Conservation (phyloP, 2,888 invertebrate genomes). For the Drosophila tripunctata region DNA sequence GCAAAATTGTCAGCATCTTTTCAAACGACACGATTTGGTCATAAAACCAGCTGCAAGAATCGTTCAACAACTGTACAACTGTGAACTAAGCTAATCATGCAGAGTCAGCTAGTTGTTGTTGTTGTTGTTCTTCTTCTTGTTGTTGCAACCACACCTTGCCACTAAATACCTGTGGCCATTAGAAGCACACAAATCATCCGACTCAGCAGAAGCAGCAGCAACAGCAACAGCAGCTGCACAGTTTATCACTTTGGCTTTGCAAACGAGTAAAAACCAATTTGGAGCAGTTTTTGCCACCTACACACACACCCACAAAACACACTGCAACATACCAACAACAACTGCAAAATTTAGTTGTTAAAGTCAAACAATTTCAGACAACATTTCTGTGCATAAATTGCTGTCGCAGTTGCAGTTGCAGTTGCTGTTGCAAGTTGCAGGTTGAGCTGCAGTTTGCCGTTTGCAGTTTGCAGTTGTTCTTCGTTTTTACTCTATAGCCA, state of each 20-base stretch:
- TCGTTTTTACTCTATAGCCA: constrained; percentile 8
- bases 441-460: neutral
- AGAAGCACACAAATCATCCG: constrained; percentile 65
- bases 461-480: neutral
- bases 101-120: constrained; percentile 6
- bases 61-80: constrained; percentile 25
- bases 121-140: neutral
- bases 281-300: constrained; percentile 59
- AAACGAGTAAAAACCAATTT: constrained; percentile 71
- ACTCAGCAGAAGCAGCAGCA: constrained; percentile 21
- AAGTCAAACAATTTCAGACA: constrained; percentile 78
- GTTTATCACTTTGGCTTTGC: constrained; percentile 62
- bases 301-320: neutral
- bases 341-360: constrained; percentile 78
- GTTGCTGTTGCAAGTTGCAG: constrained; percentile 21
- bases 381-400: constrained; percentile 78
- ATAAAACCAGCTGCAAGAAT: constrained; percentile 52
- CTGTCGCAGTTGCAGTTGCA: constrained; percentile 47
- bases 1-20: constrained; percentile 44
- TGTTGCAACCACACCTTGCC: constrained; percentile 33
- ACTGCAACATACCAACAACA: constrained; percentile 4
- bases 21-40: constrained; percentile 60
- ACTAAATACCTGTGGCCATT: constrained; percentile 65
- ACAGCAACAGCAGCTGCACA: constrained; percentile 64
- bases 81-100: constrained; percentile 49